Conservation (phyloP, 2,888 invertebrate species). For the Hypomecis atomaria region DNA sequence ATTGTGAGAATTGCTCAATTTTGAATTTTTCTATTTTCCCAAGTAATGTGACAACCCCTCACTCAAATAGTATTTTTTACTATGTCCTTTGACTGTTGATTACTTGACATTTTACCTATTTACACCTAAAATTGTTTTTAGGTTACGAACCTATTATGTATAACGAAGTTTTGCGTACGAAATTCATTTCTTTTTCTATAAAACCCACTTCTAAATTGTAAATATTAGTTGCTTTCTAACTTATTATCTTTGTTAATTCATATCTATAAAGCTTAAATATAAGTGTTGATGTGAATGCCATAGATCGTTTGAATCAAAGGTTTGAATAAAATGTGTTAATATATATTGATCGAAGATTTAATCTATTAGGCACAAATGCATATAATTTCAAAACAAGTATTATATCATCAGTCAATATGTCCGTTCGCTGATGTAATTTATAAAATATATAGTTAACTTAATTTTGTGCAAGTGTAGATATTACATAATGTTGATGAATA, state of each 20-base stretch:
- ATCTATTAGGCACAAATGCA: conserved; percentile 56
- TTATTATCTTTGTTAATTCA: conserved; percentile 75
- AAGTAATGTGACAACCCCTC: conserved; percentile 9
- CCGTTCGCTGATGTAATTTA: conserved; percentile 72
- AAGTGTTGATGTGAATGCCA: conserved; percentile 70
- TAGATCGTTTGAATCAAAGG: conserved; percentile 50
- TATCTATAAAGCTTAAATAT: conserved; percentile 65
- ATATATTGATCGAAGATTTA: conserved; percentile 40
- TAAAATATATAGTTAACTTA: conserved; percentile 76
- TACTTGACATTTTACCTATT: too few species aligned
- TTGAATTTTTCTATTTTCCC: too few species aligned
- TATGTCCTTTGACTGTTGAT: background rate
- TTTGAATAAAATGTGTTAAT: conserved; percentile 15
- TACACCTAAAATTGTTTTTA: too few species aligned
- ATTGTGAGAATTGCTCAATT: too few species aligned
- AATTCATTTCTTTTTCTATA: conserved; percentile 46
- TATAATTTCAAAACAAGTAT: conserved; percentile 67
- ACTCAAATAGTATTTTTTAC: conserved; percentile 27
- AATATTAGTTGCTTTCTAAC: conserved; percentile 78
- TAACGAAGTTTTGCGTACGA: background rate
- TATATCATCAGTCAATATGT: conserved; percentile 65
- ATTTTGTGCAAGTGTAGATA: conserved; percentile 84
- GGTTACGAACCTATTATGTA: too few species aligned
- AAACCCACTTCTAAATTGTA: conserved; percentile 65
- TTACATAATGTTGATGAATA: conserved; percentile 85